Base-by-base conservation (phyloP, 2,888 invertebrate species). In the Microctonus brassicae region DNA sequence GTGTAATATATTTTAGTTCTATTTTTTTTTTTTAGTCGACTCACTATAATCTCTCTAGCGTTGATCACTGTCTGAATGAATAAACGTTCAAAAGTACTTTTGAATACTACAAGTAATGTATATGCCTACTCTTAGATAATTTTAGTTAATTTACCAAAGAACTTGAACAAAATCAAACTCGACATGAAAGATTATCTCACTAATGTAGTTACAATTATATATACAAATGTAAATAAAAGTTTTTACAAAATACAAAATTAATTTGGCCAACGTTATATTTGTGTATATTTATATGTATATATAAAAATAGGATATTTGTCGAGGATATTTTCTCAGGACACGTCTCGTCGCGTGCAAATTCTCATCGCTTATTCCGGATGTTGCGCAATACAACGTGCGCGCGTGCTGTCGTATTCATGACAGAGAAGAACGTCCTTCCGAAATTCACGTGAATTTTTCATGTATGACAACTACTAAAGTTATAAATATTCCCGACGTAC, bases 271-370 rank as follows among this genome's bases (percentile, higher is more conserved):
- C 17, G 17, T n/a, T 2, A 17, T 2, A 47, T 47, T n/a, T 29
- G 26, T 26, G 13, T 55, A 13, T 22, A 11, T 53, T 11, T 53
- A 24, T 24, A 39, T 33, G 22, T 34, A n/a, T 26, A 17, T 60
- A n/a, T 60, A 39, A 20, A 22, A 20, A 22, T 6, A 60, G 13
- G 20, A 13, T 13, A 39, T 36, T 24, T 36, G 61, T 13, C n/a
- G 36, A 62, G 39, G 24, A 62, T 36, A 39, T 62, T 22, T 24
- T n/a, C 22, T 22, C n/a, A 62, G 24, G 24, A 62, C 42, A 39
- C 24, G 29, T 57, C 61, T n/a, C n/a, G n/a, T 74, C 64, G 71
- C 73, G 73, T 70, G 73, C 71, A 67, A 75, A 75, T 71, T 73
- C 60, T 22, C 69, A 53, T 65, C 53, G 65, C 52, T 58, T 29